Percentiles rank a stretch among this genome's conserved stretches.
Conservation (phyloP, 2,113 vertebrate genomes). For the Okapia johnstoni region DNA sequence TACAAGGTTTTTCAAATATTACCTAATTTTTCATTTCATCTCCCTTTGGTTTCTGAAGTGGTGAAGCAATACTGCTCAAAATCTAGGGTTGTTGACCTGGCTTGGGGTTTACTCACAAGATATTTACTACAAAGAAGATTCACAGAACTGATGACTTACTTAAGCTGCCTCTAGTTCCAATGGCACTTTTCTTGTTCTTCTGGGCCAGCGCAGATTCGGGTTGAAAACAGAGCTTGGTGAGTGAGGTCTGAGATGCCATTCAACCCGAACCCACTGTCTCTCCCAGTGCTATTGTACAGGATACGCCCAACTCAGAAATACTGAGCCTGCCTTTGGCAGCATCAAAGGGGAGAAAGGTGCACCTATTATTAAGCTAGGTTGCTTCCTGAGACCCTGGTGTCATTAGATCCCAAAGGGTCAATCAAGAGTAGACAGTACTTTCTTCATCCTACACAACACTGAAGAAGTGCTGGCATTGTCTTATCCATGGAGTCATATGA, state of each 20-base stretch:
- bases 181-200: background rate
- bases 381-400: background rate
- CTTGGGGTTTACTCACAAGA: background rate
- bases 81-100: background rate
- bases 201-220: fast-evolving
- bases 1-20: background rate
- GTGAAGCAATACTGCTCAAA: background rate
- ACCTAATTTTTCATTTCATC: background rate
- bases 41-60: background rate
- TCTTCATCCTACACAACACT: background rate
- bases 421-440: background rate
- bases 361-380: background rate
- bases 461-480: background rate
- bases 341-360: background rate
- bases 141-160: background rate
- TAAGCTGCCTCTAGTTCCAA: background rate
- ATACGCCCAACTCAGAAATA: background rate
- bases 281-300: background rate
- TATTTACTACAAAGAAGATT: background rate
- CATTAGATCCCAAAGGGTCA: background rate
- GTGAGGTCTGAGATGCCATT: background rate
- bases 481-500: background rate
- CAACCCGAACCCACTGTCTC: background rate
- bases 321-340: background rate
- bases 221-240: background rate